phyloP scores from a whole-genome alignment of 2,888 invertebrate genomes.

The Chrysopilus asiliformis region DNA sequence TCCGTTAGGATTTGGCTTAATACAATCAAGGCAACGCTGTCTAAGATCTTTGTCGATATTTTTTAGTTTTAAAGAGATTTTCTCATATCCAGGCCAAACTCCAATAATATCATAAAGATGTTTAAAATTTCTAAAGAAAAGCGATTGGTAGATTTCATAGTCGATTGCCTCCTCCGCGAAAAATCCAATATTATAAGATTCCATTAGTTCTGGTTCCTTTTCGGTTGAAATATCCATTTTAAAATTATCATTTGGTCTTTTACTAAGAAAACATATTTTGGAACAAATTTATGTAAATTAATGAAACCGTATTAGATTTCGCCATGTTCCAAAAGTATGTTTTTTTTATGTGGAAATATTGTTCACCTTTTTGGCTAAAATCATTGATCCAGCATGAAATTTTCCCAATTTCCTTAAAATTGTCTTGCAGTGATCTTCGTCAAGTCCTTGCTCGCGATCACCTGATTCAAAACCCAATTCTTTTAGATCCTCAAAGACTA shows the following conservation, averaged over 20 bases:
- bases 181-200: neutral
- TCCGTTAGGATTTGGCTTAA: neutral
- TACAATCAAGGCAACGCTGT: neutral
- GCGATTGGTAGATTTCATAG: neutral
- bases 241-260: no score
- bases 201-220: neutral
- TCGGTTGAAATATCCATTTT: neutral
- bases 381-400: constrained; percentile 43
- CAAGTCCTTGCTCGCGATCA: constrained; percentile 40
- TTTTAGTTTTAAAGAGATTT: constrained; percentile 33
- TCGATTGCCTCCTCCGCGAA: neutral
- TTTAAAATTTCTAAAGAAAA: constrained; percentile 15
- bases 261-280: no score
- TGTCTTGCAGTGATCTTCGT: constrained; percentile 39
- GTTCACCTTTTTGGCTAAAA: constrained; percentile 39
- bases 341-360: neutral
- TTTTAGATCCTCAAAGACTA: constrained; percentile 36
- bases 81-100: constrained; percentile 36
- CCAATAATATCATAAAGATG: constrained; percentile 31
- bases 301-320: no score
- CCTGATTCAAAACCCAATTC: constrained; percentile 41
- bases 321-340: neutral
- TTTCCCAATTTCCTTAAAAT: constrained; percentile 40
- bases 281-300: no score
- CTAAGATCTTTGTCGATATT: constrained; percentile 25